Evolutionary conservation across 2,113 vertebrate species (phyloP).

Genomic region (Muscicapa adusta): DNA sequence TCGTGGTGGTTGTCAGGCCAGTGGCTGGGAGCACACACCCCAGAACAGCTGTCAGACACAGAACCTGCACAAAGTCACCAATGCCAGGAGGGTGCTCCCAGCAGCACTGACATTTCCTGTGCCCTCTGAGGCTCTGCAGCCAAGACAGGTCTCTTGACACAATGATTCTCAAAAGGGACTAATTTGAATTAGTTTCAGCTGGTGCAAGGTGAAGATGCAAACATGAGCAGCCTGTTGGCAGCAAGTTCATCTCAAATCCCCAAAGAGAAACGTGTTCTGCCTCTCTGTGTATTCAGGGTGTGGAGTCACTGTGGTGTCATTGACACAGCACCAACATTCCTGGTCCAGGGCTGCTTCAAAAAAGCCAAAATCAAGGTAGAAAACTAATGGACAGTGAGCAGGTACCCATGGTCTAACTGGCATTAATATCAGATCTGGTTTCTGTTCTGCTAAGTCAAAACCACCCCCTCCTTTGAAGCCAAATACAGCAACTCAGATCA

Average conservation of each 20-base stretch:
- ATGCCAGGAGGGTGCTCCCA: constrained; percentile 15
- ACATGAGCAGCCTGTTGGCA: background rate
- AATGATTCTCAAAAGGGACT: constrained; percentile 48
- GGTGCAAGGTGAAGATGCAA: background rate
- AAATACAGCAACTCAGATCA: background rate
- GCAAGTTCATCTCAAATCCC: background rate
- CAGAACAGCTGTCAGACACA: constrained; percentile 75
- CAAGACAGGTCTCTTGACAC: constrained; percentile 24
- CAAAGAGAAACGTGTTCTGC: background rate
- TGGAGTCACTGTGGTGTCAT: background rate
- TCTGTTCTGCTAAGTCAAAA: background rate
- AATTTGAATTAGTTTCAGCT: constrained; percentile 46
- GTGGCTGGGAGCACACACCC: constrained; percentile 61
- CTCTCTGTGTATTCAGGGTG: background rate
- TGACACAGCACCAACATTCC: background rate
- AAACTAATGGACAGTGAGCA: background rate
- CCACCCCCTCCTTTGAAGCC: background rate
- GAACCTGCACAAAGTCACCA: constrained; percentile 57
- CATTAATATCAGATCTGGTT: background rate
- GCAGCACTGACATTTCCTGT: constrained; percentile 47
- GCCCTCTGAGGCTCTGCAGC: background rate
- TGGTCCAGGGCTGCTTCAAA: background rate
- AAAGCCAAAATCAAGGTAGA: background rate
- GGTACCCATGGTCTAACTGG: background rate
- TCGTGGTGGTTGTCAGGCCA: constrained; percentile 55